Conservation (phyloP, 2,797 vertebrate species). For the Premnoplex brunnescens region DNA sequence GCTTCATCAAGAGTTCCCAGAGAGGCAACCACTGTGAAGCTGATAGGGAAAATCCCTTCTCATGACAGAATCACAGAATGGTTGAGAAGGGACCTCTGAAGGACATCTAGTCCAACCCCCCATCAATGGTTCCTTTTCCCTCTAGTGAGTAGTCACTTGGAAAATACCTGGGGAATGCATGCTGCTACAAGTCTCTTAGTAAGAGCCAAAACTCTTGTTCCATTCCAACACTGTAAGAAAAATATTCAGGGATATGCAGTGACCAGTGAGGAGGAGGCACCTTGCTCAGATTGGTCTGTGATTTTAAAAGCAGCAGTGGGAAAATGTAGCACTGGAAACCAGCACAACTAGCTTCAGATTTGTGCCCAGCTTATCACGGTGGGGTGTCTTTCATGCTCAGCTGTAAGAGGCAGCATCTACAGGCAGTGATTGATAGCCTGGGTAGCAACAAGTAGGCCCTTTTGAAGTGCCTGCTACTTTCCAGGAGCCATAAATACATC, state of each 20-base stretch:
- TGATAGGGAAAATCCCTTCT: neutral
- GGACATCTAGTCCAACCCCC: neutral
- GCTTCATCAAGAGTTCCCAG: neutral
- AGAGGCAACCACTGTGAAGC: neutral
- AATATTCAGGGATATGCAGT: neutral
- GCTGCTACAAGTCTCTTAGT: neutral
- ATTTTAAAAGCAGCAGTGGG: neutral
- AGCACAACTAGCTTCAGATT: neutral
- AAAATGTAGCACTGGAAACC: neutral
- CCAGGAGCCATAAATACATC: neutral
- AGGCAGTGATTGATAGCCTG: neutral
- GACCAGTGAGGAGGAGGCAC: neutral
- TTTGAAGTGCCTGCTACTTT: neutral
- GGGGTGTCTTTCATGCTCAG: neutral
- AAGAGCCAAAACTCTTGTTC: neutral
- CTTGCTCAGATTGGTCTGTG: neutral
- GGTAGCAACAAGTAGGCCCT: neutral
- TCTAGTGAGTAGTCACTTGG: neutral
- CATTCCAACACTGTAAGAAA: neutral
- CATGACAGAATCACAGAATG: neutral
- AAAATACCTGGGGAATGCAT: neutral
- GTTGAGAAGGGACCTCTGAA: neutral
- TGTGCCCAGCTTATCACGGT: neutral
- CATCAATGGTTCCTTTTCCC: neutral
- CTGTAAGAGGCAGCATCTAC: neutral